A percentile compares a stretch with the other conserved stretches of the same genome.
phyloP scores from a whole-genome alignment of 2,888 invertebrate genomes.

The Heliconius charithonia region DNA sequence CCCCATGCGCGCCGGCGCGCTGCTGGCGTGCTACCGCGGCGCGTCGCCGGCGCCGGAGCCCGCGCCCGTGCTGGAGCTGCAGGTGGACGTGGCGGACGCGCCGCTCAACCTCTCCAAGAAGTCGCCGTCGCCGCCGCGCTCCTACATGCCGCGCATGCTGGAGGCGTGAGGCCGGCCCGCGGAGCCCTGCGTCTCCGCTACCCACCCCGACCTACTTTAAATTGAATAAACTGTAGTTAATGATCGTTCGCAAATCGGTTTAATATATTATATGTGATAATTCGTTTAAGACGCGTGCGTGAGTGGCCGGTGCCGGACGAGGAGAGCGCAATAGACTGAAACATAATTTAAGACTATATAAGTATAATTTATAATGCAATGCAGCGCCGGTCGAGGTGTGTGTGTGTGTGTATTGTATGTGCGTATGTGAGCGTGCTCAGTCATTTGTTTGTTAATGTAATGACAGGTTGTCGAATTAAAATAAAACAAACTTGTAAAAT shows the following conservation, averaged over 20 bases:
- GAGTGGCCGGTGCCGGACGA: slow-evolving; percentile 83
- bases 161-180: slow-evolving; percentile 85
- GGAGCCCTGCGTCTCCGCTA: slow-evolving; percentile 79
- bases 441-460: slow-evolving; percentile 87
- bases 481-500: slow-evolving; percentile 83
- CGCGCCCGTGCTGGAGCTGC: slow-evolving; percentile 82
- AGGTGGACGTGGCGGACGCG: slow-evolving; percentile 92
- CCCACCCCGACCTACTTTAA: slow-evolving; percentile 83
- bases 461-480: slow-evolving; percentile 91
- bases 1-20: slow-evolving; percentile 69
- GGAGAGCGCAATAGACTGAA: slow-evolving; percentile 85
- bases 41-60: slow-evolving; percentile 76
- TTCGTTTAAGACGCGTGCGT: slow-evolving; percentile 82
- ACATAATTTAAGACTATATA: slow-evolving; percentile 84
- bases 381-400: slow-evolving; percentile 86
- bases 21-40: slow-evolving; percentile 69
- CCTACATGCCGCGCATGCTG: slow-evolving; percentile 86
- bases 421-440: slow-evolving; percentile 86
- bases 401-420: slow-evolving; percentile 85
- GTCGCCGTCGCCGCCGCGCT: slow-evolving; percentile 85
- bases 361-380: slow-evolving; percentile 86
- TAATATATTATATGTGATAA: slow-evolving; percentile 89
- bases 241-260: slow-evolving; percentile 84
- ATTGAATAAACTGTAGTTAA: slow-evolving; percentile 78
- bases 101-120: slow-evolving; percentile 95